phyloP scores from a whole-genome alignment of 2,797 vertebrate genomes.

The Emydoidea blandingii region DNA sequence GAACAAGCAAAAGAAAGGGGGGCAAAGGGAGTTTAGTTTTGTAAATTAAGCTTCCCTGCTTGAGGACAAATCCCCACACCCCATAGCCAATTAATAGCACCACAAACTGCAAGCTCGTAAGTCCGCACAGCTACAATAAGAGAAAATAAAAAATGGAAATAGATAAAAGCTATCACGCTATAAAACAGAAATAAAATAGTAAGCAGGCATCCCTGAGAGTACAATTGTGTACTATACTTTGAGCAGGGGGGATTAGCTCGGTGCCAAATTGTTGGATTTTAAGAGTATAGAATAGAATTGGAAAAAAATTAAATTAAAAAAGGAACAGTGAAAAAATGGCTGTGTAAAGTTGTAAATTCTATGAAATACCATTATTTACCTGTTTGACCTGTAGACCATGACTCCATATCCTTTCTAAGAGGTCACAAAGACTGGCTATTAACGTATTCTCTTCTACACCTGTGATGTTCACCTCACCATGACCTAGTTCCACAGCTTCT shows the following conservation, averaged over 20 bases:
- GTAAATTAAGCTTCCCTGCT: not conserved
- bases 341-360: accelerated
- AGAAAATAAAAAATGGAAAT: not conserved
- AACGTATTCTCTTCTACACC: conserved; percentile 98
- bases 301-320: not conserved
- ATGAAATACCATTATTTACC: conserved; percentile 78
- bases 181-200: not conserved
- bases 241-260: not conserved
- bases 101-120: not conserved
- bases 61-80: not conserved
- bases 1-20: not conserved
- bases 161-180: not conserved
- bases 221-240: not conserved
- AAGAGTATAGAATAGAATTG: not conserved
- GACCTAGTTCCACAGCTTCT: conserved; percentile 97
- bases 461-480: conserved; percentile 98
- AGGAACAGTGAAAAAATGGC: not conserved
- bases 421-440: conserved; percentile 97
- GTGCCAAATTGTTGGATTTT: not conserved
- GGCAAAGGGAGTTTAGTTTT: not conserved
- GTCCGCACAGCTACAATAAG: not conserved
- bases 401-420: conserved; percentile 99
- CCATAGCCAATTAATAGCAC: not conserved
- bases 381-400: conserved; percentile 98
- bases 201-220: not conserved